phyloP scores from a whole-genome alignment of 2,797 vertebrate species.

The Yasuhikotakia modesta region DNA sequence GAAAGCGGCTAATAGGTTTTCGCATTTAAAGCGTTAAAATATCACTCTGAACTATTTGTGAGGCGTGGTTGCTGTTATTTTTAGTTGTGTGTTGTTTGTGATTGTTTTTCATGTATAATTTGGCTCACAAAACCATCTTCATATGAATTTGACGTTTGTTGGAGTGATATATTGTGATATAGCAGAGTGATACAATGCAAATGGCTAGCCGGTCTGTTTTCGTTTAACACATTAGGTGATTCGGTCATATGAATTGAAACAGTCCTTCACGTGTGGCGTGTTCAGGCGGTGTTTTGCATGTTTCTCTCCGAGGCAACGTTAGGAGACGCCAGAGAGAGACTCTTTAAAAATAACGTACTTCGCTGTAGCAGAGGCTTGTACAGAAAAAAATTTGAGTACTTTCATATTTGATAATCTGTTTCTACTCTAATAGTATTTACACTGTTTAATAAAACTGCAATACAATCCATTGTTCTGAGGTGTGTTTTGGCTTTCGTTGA shows the following conservation, averaged over 20 bases:
- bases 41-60: not conserved
- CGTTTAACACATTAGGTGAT: slow-evolving; percentile 12
- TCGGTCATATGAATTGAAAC: slow-evolving; percentile 13
- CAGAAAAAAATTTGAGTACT: slow-evolving; percentile 81
- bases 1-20: not conserved
- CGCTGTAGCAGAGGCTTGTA: slow-evolving; percentile 80
- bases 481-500: slow-evolving; percentile 80
- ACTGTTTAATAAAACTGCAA: slow-evolving; percentile 92
- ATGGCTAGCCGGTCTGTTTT: not conserved
- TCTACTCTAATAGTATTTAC: slow-evolving; percentile 90
- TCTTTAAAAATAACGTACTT: slow-evolving; percentile 73
- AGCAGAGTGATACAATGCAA: not conserved
- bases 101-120: not conserved
- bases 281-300: not conserved
- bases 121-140: not conserved
- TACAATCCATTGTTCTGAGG: slow-evolving; percentile 86
- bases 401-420: slow-evolving; percentile 90
- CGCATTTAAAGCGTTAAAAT: not conserved
- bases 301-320: not conserved
- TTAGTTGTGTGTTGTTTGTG: not conserved
- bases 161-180: not conserved
- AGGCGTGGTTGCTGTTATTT: not conserved
- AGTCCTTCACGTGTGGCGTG: slow-evolving; percentile 21
- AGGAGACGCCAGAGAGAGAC: slow-evolving; percentile 22
- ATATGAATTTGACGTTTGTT: not conserved